phyloP scores from a whole-genome alignment of 2,888 invertebrate species.

The Amphipoea lucens region DNA sequence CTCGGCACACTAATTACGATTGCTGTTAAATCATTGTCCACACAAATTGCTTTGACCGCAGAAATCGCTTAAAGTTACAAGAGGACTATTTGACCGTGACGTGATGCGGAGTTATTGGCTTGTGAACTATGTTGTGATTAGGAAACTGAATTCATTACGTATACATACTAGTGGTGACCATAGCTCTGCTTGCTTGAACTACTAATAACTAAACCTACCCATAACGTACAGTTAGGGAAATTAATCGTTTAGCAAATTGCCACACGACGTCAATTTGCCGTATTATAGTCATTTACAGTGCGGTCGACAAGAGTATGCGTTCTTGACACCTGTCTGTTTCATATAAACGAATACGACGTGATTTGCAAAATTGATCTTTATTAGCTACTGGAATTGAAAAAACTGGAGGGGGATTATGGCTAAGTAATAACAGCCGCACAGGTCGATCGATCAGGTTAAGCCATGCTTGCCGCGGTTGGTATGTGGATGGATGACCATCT shows the following conservation, averaged over 20 bases:
- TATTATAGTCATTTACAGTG: neutral
- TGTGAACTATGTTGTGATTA: conserved; percentile 13
- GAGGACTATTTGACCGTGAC: conserved; percentile 55
- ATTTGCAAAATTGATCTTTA: no score
- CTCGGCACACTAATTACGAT: conserved; percentile 72
- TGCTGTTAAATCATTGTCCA: conserved; percentile 73
- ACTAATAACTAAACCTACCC: neutral
- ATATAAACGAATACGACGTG: no score
- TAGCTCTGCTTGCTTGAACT: neutral
- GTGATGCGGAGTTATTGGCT: conserved; percentile 46
- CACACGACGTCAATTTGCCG: neutral
- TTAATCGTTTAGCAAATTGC: neutral
- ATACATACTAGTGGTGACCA: neutral
- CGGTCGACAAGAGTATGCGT: no score
- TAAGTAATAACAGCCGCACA: no score
- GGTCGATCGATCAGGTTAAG: no score
- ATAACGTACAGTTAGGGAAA: neutral
- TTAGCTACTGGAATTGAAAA: no score
- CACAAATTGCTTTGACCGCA: conserved; percentile 72
- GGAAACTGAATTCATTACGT: neutral
- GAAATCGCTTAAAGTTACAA: conserved; percentile 68
- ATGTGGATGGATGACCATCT: no score
- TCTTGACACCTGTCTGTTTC: no score
- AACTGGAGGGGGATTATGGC: no score
- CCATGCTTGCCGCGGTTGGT: no score